Conservation (phyloP, 2,888 invertebrate species). For the Himalopsyche tibetana region DNA sequence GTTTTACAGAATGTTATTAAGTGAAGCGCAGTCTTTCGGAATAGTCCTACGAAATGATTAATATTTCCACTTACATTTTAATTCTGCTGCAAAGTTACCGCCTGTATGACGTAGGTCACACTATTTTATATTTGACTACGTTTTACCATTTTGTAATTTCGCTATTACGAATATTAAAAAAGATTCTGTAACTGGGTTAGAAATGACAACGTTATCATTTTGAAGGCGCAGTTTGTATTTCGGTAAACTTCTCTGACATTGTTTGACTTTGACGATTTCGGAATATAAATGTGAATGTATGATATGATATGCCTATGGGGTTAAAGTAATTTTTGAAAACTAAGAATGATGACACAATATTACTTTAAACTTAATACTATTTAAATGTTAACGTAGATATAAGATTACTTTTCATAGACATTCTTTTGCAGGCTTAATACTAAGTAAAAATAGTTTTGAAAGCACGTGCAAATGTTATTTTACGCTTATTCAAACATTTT, state of each 20-base stretch:
- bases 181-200: slow-evolving; percentile 15
- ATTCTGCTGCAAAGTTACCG: slow-evolving; percentile 21
- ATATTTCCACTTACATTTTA: slow-evolving; percentile 30
- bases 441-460: too few relatives aligned
- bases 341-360: too few relatives aligned
- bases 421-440: too few relatives aligned
- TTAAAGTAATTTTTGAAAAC: too few relatives aligned
- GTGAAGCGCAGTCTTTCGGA: background rate
- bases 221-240: background rate
- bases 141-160: slow-evolving; percentile 7
- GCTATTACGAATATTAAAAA: slow-evolving; percentile 24
- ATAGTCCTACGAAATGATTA: slow-evolving; percentile 27
- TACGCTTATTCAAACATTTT: too few relatives aligned
- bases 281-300: too few relatives aligned
- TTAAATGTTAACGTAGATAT: too few relatives aligned
- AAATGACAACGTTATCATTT: background rate
- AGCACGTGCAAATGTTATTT: too few relatives aligned
- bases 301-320: too few relatives aligned
- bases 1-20: background rate
- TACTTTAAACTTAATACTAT: too few relatives aligned
- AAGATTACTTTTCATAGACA: too few relatives aligned
- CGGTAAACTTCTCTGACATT: background rate
- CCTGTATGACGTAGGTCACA: slow-evolving; percentile 34
- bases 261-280: background rate
- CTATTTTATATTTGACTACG: slow-evolving; percentile 21